A percentile compares a stretch with the other conserved stretches of the same genome.
Evolutionary conservation across 2,797 vertebrate genomes (phyloP).

Genomic region (Morus bassanus): DNA sequence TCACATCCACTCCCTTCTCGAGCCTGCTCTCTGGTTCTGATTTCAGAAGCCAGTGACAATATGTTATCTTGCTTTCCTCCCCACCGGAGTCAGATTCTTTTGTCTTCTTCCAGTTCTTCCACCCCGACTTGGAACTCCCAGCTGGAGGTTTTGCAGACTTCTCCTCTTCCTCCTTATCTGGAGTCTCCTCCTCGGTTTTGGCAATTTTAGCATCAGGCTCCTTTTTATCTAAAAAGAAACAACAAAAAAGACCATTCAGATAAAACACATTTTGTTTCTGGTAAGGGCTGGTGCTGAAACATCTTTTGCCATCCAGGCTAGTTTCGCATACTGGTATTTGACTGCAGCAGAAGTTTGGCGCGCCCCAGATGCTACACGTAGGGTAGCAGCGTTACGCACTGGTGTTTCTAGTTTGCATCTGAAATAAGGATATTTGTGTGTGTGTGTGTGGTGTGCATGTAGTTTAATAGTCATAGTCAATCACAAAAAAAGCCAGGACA

Average conservation of each 20-base stretch:
- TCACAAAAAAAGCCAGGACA: background rate
- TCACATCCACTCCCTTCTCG: constrained; percentile 91
- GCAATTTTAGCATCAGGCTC: constrained; percentile 58
- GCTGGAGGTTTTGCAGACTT: background rate
- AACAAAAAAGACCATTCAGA: background rate
- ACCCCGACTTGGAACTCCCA: constrained; percentile 32
- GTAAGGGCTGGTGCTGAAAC: background rate
- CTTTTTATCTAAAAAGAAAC: constrained; percentile 60
- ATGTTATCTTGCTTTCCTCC: constrained; percentile 27
- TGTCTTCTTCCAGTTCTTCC: constrained; percentile 51
- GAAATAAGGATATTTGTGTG: background rate
- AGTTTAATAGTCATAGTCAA: background rate
- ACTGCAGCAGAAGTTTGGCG: background rate
- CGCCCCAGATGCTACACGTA: background rate
- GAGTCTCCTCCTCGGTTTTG: constrained; percentile 44
- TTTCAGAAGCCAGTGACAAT: constrained; percentile 91
- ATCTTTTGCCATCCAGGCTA: background rate
- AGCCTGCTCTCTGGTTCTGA: constrained; percentile 95
- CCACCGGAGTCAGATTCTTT: background rate
- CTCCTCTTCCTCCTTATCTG: background rate
- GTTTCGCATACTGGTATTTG: background rate
- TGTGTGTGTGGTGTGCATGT: background rate
- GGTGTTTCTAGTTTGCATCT: background rate
- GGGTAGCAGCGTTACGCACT: background rate
- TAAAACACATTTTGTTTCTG: background rate